Conservation (phyloP, 2,888 invertebrate species). For the Meiosimyza platycephala region DNA sequence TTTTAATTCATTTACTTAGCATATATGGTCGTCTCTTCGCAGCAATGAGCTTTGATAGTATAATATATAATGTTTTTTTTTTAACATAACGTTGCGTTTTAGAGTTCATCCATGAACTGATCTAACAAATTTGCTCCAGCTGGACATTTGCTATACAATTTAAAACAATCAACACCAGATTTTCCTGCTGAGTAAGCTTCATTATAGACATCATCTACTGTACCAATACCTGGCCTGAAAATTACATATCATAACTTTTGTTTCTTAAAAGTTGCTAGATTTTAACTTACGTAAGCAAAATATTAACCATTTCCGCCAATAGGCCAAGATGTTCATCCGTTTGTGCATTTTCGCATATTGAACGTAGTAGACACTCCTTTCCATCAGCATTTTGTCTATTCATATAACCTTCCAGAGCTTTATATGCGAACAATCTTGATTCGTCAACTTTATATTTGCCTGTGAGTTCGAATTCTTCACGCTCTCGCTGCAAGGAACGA, state of each 20-base stretch:
- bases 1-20: too few species aligned
- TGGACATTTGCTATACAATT: conserved; percentile 72
- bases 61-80: too few species aligned
- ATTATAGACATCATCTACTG: conserved; percentile 69
- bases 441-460: conserved; percentile 54
- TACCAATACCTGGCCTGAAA: conserved; percentile 53
- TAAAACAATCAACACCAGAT: conserved; percentile 69
- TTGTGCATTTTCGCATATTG: conserved; percentile 65
- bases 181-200: conserved; percentile 68
- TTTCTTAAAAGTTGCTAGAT: too few species aligned
- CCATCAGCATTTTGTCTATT: conserved; percentile 47
- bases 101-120: conserved; percentile 46
- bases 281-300: conserved; percentile 53
- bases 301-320: conserved; percentile 54
- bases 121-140: conserved; percentile 74
- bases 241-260: too few species aligned
- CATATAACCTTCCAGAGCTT: conserved; percentile 58
- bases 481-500: conserved; percentile 48
- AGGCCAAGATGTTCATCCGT: conserved; percentile 57
- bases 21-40: too few species aligned
- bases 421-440: conserved; percentile 57
- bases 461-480: conserved; percentile 44
- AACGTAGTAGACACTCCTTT: conserved; percentile 57
- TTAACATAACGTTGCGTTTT: too few species aligned
- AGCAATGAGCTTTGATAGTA: too few species aligned